A percentile compares a stretch with the other conserved stretches of the same genome.
These are phyloP conservation scores for Cheilosia scutellata DNA, from an alignment of 2,888 invertebrate genomes.

Conservation along the genomic window DNA sequence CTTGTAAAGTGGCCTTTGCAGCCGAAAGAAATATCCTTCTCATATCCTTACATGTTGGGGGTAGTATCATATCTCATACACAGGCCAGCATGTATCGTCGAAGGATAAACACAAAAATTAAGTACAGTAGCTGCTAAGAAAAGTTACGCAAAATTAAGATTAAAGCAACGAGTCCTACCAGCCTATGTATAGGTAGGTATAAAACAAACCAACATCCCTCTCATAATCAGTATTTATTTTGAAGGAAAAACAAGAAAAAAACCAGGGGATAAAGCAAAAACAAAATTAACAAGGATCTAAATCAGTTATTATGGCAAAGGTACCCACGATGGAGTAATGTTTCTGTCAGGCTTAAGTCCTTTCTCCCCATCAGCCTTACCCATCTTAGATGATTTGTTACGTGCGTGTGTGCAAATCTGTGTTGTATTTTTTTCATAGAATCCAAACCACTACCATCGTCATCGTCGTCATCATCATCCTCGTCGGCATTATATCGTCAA, in stretches of 20 bases:
- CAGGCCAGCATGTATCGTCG: slow-evolving; percentile 54
- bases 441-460: slow-evolving; percentile 9
- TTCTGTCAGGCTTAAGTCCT: slow-evolving; percentile 38
- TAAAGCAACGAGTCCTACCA: slow-evolving; percentile 54
- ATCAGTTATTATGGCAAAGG: slow-evolving; percentile 61
- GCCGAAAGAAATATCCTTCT: not conserved
- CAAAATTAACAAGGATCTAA: slow-evolving; percentile 65
- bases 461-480: slow-evolving; percentile 30
- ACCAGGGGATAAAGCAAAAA: slow-evolving; percentile 38
- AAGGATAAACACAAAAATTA: slow-evolving; percentile 9
- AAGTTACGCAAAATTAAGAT: slow-evolving; percentile 63
- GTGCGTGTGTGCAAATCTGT: slow-evolving; percentile 8
- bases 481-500: slow-evolving; percentile 47
- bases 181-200: slow-evolving; percentile 10
- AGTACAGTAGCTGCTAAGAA: not conserved
- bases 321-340: slow-evolving; percentile 17
- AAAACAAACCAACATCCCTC: slow-evolving; percentile 13
- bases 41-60: not conserved
- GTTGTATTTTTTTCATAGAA: not conserved
- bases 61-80: slow-evolving; percentile 50
- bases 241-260: slow-evolving; percentile 14
- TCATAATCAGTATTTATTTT: slow-evolving; percentile 64
- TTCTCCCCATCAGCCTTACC: slow-evolving; percentile 2
- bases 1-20: slow-evolving; percentile 32
- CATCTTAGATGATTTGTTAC: slow-evolving; percentile 1